Evolutionary conservation across 2,888 invertebrate species (phyloP).

Genomic region (Heterodera filipjevi): DNA sequence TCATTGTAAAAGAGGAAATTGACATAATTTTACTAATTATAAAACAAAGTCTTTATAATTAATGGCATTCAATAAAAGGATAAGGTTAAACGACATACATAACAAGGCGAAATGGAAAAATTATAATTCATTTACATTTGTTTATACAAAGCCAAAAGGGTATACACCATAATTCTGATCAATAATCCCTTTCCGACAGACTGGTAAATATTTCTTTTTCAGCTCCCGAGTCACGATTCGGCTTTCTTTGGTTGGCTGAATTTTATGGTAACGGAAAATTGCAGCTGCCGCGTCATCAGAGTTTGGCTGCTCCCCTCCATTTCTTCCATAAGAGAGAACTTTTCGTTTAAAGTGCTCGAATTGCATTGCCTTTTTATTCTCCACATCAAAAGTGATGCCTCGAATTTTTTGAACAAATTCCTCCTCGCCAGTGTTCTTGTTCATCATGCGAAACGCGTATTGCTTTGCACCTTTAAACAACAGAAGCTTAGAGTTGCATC

Average conservation of each 20-base stretch:
- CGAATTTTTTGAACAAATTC: neutral
- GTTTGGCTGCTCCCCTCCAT: too few species aligned
- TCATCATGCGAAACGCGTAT: neutral
- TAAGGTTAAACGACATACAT: too few species aligned
- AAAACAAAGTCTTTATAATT: too few species aligned
- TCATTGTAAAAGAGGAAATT: too few species aligned
- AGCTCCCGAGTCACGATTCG: neutral
- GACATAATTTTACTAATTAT: too few species aligned
- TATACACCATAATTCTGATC: too few species aligned
- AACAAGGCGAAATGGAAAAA: neutral
- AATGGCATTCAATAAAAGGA: too few species aligned
- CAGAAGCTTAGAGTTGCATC: too few species aligned
- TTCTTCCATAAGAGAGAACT: too few species aligned
- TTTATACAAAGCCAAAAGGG: neutral
- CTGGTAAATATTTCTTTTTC: neutral
- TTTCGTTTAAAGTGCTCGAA: neutral
- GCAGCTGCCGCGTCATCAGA: neutral
- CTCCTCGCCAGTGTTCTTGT: neutral
- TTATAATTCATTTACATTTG: neutral
- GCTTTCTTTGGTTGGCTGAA: neutral
- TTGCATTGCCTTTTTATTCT: neutral
- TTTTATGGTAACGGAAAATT: neutral
- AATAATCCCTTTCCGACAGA: neutral
- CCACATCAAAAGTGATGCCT: constrained; percentile 12
- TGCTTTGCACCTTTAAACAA: constrained; percentile 23